Base-by-base conservation (phyloP, 1,140 invertebrate species). In the Philopotamus ludificatus region DNA sequence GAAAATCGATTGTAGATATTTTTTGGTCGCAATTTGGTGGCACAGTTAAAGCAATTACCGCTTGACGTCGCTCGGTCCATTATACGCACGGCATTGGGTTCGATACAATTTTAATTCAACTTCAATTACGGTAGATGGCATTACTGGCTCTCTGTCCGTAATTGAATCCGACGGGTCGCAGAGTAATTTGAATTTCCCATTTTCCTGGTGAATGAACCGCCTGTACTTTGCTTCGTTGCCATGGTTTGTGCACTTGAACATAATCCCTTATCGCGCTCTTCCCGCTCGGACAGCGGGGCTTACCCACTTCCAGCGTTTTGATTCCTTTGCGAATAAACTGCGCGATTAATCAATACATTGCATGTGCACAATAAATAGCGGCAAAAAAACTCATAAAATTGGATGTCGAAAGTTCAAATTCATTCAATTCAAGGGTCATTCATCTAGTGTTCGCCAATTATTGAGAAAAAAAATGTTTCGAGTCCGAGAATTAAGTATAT, bases 71-170 rank as follows among this genome's bases (percentile, higher is more conserved):
- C 22, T 21, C 64, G 1, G 58, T 59, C 65, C 65, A 59, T 66
- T 66, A 66, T 59, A 44, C 45, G 42, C 15, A n/a, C 23, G 9
- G 26, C 26, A 67, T 67, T 58, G 53, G 54, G 55, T 51, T 51
- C 62, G 62, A 64, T 69, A 66, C 67, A 62, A 51, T 69, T 69
- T 69, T 69, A 69, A 69, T 65, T 69, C 63, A 54, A 63, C 63
- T 69, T 45, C 67, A 65, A 69, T 69, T 69, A 65, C 28, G 59
- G 42, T 9, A 23, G 57, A 60, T 41, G 63, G 53, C 59, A 44
- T 41, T 54, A 47, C 18, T 58, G 34, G 42, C 55, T 28, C 49
- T 42, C 44, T 53, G 34, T 42, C 42, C 58, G 53, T 69, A 69
- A 69, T 69, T 69, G 67, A 69, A 68, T 68, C 57, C 57, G 63